phyloP scores from a whole-genome alignment of 2,797 vertebrate species.

The Phylloscopus collybita region DNA sequence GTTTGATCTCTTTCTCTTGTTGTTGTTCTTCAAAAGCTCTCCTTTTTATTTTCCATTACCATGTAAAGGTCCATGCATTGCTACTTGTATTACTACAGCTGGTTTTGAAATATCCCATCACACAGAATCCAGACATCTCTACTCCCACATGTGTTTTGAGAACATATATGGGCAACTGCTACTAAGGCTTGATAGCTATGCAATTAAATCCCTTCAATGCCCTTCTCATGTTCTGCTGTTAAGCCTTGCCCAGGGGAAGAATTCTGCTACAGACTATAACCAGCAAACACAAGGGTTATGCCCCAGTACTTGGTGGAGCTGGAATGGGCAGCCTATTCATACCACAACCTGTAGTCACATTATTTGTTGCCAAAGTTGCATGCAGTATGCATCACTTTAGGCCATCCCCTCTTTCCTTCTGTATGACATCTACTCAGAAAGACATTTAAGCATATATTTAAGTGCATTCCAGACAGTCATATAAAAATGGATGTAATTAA shows the following conservation, averaged over 20 bases:
- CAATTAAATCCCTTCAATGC: constrained; percentile 11
- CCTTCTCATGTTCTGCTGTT: constrained; percentile 9
- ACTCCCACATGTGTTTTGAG: not conserved
- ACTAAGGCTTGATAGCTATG: constrained; percentile 1
- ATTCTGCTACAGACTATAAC: not conserved
- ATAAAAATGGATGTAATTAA: not conserved
- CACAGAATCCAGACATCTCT: not conserved
- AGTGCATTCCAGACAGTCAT: not conserved
- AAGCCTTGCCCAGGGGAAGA: not conserved
- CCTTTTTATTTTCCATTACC: not conserved
- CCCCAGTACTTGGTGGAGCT: not conserved
- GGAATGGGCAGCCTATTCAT: not conserved
- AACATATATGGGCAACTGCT: not conserved
- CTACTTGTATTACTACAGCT: not conserved
- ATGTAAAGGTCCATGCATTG: not conserved
- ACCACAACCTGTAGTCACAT: accelerated
- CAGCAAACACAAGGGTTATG: not conserved
- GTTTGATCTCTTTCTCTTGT: not conserved
- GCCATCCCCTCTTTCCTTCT: not conserved
- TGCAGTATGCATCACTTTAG: not conserved
- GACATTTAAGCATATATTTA: not conserved
- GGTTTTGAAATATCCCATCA: not conserved
- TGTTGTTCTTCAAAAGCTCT: not conserved
- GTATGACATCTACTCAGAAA: not conserved
- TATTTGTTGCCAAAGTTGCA: not conserved